phyloP scores from a whole-genome alignment of 2,888 invertebrate genomes.

The Onchidella celtica region DNA sequence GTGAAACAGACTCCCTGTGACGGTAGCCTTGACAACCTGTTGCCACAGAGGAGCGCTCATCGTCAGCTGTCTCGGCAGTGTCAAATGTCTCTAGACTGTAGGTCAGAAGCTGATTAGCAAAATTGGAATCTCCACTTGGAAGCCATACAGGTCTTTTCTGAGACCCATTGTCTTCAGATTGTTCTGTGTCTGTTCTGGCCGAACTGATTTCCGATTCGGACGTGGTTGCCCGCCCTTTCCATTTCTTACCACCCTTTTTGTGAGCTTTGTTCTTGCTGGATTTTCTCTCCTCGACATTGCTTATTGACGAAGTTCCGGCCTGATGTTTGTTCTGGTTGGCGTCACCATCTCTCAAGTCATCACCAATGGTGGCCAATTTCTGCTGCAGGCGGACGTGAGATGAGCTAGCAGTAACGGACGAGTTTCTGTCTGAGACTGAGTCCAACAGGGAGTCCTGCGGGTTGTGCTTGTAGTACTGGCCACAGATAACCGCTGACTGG shows the following conservation, averaged over 20 bases:
- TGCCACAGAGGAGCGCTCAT: constrained; percentile 47
- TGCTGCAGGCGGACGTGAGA: constrained; percentile 23
- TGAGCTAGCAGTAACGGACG: constrained; percentile 48
- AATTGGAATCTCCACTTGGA: constrained; percentile 49
- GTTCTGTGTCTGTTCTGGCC: constrained; percentile 3
- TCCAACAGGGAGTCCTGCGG: constrained; percentile 66
- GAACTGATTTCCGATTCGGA: constrained; percentile 3
- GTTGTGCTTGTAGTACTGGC: constrained; percentile 65
- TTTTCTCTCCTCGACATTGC: not conserved
- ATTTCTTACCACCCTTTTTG: not conserved
- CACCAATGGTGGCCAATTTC: constrained; percentile 1
- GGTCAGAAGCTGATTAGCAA: constrained; percentile 55
- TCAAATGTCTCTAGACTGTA: constrained; percentile 31
- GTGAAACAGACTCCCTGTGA: not conserved
- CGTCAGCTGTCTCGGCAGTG: constrained; percentile 35
- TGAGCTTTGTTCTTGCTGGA: not conserved
- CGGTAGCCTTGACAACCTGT: constrained; percentile 2
- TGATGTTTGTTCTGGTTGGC: not conserved
- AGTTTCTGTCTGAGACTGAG: constrained; percentile 60
- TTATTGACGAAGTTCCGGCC: not conserved
- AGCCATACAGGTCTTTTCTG: constrained; percentile 50
- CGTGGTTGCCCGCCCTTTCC: not conserved
- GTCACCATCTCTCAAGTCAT: not conserved
- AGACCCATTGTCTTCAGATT: constrained; percentile 12
- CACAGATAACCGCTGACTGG: constrained; percentile 59